Conservation (phyloP, 1,140 invertebrate genomes). For the Myzus persicae region DNA sequence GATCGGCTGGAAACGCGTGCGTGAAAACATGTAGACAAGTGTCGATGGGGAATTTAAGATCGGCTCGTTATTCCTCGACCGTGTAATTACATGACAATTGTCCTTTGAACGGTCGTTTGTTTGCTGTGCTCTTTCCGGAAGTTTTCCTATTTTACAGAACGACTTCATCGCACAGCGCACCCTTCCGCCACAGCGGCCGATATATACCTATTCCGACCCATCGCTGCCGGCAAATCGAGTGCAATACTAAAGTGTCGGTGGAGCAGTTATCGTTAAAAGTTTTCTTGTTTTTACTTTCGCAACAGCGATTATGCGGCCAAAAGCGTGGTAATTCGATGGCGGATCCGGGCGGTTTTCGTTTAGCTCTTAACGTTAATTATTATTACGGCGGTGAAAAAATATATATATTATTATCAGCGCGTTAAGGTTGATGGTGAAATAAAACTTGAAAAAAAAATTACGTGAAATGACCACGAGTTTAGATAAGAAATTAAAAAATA, state of each 20-base stretch:
- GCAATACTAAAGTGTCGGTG: constrained; percentile 34
- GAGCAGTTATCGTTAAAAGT: constrained; percentile 52
- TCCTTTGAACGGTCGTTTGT: constrained; percentile 41
- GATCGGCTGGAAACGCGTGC: neutral
- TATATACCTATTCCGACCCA: neutral
- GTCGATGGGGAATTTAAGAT: constrained; percentile 21
- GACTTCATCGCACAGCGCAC: neutral
- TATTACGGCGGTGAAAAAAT: neutral
- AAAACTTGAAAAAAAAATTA: neutral
- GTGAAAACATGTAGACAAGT: constrained; percentile 17
- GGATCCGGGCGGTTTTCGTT: neutral
- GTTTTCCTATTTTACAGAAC: constrained; percentile 33
- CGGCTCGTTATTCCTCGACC: constrained; percentile 38
- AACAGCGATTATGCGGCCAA: constrained; percentile 45
- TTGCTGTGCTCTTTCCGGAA: neutral
- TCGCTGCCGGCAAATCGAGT: constrained; percentile 19
- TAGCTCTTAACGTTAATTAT: constrained; percentile 26
- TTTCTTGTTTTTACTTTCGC: constrained; percentile 46
- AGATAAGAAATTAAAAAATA: constrained; percentile 20
- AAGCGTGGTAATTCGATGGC: constrained; percentile 10
- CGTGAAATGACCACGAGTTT: neutral
- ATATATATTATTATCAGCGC: neutral
- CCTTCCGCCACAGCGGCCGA: neutral
- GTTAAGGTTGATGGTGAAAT: neutral
- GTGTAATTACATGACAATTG: constrained; percentile 52